Percentiles rank a stretch among this genome's conserved stretches.
Conservation (phyloP, 2,888 invertebrate genomes). For the Mesoligia furuncula region DNA sequence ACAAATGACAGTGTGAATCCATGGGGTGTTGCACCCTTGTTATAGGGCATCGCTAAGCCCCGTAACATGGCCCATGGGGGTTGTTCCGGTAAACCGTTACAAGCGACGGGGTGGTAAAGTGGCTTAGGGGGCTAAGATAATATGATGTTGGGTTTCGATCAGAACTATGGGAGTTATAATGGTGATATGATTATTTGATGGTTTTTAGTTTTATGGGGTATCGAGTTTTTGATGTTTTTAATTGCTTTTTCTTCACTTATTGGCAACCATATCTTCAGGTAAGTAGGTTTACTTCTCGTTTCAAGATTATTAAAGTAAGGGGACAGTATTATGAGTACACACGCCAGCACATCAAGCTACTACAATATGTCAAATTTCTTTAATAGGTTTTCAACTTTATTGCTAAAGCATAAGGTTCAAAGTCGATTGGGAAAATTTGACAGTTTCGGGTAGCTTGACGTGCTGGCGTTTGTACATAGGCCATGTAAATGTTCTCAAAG, state of each 20-base stretch:
- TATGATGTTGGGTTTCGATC: slow-evolving; percentile 22
- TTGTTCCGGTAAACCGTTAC: slow-evolving; percentile 68
- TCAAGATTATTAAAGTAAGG: background rate
- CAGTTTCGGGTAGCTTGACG: no score
- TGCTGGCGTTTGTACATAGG: no score
- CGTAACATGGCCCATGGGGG: slow-evolving; percentile 64
- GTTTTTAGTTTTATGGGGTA: background rate
- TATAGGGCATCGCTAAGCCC: slow-evolving; percentile 51
- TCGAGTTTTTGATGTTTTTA: background rate
- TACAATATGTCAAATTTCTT: no score
- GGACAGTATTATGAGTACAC: background rate
- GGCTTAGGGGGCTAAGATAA: slow-evolving; percentile 41
- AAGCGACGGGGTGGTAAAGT: slow-evolving; percentile 59
- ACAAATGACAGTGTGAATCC: slow-evolving; percentile 56
- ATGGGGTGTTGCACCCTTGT: slow-evolving; percentile 58
- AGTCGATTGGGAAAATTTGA: no score
- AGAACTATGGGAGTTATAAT: slow-evolving; percentile 38
- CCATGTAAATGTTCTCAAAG: no score
- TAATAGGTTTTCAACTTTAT: no score
- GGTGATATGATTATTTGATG: slow-evolving; percentile 37
- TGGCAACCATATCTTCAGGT: background rate
- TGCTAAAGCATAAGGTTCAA: no score
- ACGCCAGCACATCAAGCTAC: no score
- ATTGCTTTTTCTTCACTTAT: background rate
- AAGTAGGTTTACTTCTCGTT: background rate